A percentile compares a stretch with the other conserved stretches of the same genome.
phyloP scores from a whole-genome alignment of 2,113 vertebrate species.

The Serinus canaria region DNA sequence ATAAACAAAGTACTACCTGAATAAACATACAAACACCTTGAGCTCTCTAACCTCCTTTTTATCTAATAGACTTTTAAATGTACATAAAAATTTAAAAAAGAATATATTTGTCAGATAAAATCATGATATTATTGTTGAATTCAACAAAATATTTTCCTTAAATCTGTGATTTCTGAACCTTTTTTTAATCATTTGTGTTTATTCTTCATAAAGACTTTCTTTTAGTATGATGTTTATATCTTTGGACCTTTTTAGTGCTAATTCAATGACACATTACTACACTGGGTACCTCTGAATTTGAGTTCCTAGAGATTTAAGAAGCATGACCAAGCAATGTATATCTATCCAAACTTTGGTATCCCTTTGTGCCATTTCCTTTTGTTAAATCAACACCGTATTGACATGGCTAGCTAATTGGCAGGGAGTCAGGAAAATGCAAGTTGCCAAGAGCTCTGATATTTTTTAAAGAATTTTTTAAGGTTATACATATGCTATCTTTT shows the following conservation, averaged over 20 bases:
- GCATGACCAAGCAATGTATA: constrained; percentile 70
- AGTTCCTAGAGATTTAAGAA: constrained; percentile 65
- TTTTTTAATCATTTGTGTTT: constrained; percentile 82
- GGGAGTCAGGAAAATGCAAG: constrained; percentile 76
- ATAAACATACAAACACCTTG: constrained; percentile 82
- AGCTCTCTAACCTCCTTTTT: constrained; percentile 89
- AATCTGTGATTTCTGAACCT: constrained; percentile 82
- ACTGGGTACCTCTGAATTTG: constrained; percentile 79
- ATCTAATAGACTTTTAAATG: constrained; percentile 85
- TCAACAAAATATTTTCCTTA: constrained; percentile 87
- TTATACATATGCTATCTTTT: constrained; percentile 78
- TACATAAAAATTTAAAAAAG: constrained; percentile 87
- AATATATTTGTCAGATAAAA: constrained; percentile 89
- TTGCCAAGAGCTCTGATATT: constrained; percentile 82
- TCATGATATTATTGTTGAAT: constrained; percentile 85
- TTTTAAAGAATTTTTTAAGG: constrained; percentile 80
- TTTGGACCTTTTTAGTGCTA: constrained; percentile 80
- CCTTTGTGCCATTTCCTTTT: constrained; percentile 72
- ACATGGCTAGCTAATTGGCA: constrained; percentile 79
- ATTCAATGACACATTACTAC: constrained; percentile 76
- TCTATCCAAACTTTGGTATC: constrained; percentile 72
- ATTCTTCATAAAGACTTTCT: constrained; percentile 78
- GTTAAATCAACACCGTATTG: constrained; percentile 72
- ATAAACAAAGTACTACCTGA: constrained; percentile 91
- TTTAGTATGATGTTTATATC: constrained; percentile 81